Base-by-base conservation (phyloP, 2,888 invertebrate genomes). In the Leptinotarsa tumamoca region DNA sequence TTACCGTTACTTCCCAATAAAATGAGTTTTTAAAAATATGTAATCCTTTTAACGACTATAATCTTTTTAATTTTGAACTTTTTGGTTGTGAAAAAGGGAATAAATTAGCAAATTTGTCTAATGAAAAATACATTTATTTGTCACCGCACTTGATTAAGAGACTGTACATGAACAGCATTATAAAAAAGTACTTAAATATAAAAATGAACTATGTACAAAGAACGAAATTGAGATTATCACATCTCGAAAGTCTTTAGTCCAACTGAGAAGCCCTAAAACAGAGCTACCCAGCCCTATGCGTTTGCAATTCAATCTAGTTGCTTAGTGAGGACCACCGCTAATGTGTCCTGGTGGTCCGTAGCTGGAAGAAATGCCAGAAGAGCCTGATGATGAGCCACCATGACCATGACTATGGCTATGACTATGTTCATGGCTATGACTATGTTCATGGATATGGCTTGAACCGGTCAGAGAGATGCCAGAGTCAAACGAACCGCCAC, bases 51-150 rank as follows among this genome's bases (percentile, higher is more conserved):
- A 33, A 7, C 33, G 33, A 33, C 33, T 43, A 3, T 10, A 3
- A 43, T 0, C 0, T 43, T 33, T 43, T 43, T 43, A 3, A 43
- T 43, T 43, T 43, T 3, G 10, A 43, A 13, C 10, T 43, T 43
- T 7, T 43, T 43, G 3, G 43, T 10, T 43, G 43, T 33, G 3
- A 43, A 43, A 43, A 23, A 18, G 43, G 33, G 7, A 14, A 3
- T 56, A 18, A 27, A 56, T 43, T 43, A 69, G 4, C 4, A 23
- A 43, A 27, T 23, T 50, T 50, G 56, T 74, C 51, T 72, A 75
- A 78, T 80, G 77, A 82, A 86, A 86, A 86, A 87, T 86, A 86
- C 84, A 86, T 87, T 86, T 87, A 87, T 87, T 86, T 87, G 87
- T 86, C 87, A 87, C 87, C 87, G 87, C 85, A 81, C 82, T 78